phyloP scores from a whole-genome alignment of 2,113 vertebrate genomes.

The Aythya baeri region DNA sequence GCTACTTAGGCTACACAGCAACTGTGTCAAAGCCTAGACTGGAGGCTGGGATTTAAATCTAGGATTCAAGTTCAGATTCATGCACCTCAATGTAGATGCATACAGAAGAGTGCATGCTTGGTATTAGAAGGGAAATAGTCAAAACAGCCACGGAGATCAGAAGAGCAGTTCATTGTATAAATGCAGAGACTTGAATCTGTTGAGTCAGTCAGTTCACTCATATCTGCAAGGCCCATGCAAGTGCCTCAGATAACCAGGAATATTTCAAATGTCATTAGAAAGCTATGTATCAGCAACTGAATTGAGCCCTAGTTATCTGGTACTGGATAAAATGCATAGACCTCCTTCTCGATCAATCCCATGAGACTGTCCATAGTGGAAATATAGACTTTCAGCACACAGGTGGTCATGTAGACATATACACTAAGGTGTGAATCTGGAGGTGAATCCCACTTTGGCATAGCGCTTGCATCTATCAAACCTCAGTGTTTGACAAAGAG shows the following conservation, averaged over 20 bases:
- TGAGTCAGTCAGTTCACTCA: neutral
- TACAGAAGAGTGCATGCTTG: neutral
- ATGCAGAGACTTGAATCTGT: neutral
- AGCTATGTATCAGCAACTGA: neutral
- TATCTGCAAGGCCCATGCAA: neutral
- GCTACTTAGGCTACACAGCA: neutral
- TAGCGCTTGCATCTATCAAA: neutral
- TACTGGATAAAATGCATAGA: neutral
- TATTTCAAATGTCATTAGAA: neutral
- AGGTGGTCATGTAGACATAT: neutral
- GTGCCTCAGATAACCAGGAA: neutral
- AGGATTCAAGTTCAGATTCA: neutral
- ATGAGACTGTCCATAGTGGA: neutral
- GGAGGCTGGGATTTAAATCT: neutral
- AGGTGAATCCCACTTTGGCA: neutral
- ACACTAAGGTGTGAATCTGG: neutral
- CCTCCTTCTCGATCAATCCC: accelerated
- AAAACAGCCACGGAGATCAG: neutral
- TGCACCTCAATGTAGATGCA: neutral
- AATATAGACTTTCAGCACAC: neutral
- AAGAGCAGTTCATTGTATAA: neutral
- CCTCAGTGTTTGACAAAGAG: neutral
- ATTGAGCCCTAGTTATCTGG: neutral
- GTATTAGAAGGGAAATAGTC: neutral
- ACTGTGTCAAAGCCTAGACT: neutral